These are phyloP conservation scores for Telmatherina bonti DNA, from an alignment of 2,797 vertebrate species.

Conservation along the genomic window DNA sequence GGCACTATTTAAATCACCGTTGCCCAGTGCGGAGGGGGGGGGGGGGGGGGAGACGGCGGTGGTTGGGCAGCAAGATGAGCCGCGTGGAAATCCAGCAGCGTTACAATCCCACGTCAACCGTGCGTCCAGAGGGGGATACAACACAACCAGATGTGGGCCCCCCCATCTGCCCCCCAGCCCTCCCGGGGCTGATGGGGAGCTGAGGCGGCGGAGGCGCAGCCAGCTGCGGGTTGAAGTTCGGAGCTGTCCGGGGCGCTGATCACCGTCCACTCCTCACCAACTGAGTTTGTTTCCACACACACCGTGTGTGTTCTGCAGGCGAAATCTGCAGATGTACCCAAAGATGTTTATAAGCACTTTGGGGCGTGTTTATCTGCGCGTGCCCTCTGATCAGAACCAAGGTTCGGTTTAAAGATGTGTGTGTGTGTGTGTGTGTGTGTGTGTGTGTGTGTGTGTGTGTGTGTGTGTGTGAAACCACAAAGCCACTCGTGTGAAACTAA, in stretches of 20 bases:
- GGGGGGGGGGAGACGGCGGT: not conserved
- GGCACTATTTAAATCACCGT: constrained; percentile 65
- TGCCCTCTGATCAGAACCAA: not conserved
- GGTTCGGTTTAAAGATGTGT: too few relatives aligned
- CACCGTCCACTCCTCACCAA: not conserved
- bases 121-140: constrained; percentile 19
- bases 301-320: not conserved
- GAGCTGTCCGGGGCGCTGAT: constrained; percentile 64
- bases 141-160: not conserved
- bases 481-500: not conserved
- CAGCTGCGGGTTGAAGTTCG: not conserved
- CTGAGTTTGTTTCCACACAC: not conserved
- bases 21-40: constrained; percentile 21
- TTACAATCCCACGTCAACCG: constrained; percentile 28
- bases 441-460: too few relatives aligned
- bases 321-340: not conserved
- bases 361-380: not conserved
- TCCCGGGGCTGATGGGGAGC: not conserved
- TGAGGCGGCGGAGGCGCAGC: not conserved
- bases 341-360: not conserved
- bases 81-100: constrained; percentile 25
- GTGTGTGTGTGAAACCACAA: too few relatives aligned
- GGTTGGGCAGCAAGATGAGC: constrained; percentile 3
- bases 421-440: too few relatives aligned
- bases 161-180: not conserved